Evolutionary conservation across 2,113 vertebrate species (phyloP), one percentile per base, ranked within the genome.

Genomic region (Diadophis punctatus): DNA sequence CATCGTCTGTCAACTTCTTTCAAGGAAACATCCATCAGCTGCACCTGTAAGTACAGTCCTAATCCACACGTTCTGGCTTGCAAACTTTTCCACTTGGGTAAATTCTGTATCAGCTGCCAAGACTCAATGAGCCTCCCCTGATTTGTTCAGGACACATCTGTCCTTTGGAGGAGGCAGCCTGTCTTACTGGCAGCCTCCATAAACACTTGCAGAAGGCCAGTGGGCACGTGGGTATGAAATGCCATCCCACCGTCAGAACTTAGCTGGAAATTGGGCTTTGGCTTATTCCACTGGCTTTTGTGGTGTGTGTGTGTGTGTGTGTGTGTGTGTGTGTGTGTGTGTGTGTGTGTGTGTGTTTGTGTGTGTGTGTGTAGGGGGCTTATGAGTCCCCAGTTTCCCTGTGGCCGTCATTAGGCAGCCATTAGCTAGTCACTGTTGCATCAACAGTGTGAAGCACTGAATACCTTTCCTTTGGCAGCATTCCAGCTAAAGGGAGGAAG

Each of bases 401-500:
- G 0, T 85, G 95, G 94, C 93, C 94, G 22, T 90, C 49, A 0
- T 63, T 92, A 1, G 63, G 94, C 80, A 91, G 93, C 94, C 94
- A 23, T 93, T 93, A 93, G 92, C 92, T 1, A 6, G 93, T 90
- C 80, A 0, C 0, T 95, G 95, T 95, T 95, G 95, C 95, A 94
- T 95, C 96, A 96, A 94, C 94, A 96, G 74, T 23, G 1, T 49
- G 74, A 90, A 90, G 94, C 94, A 89, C 92, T 91, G 94, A 95
- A 91, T 94, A 92, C 96, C 95, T 96, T 95, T 95, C 93, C 86
- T 91, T 87, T 97, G 97, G 96, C 96, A 0, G 14, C 0, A 0
- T 93, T 97, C 97, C 97, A 98, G 96, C 91, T 89, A 87, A 90
- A 95, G 51, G 0, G 90, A 97, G 95, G 96, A 96, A 96, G 96